Percentiles rank a stretch among this genome's conserved stretches.
These are phyloP conservation scores for Temnothorax unifasciatus DNA, from an alignment of 2,888 invertebrate genomes.

Conservation along the genomic window DNA sequence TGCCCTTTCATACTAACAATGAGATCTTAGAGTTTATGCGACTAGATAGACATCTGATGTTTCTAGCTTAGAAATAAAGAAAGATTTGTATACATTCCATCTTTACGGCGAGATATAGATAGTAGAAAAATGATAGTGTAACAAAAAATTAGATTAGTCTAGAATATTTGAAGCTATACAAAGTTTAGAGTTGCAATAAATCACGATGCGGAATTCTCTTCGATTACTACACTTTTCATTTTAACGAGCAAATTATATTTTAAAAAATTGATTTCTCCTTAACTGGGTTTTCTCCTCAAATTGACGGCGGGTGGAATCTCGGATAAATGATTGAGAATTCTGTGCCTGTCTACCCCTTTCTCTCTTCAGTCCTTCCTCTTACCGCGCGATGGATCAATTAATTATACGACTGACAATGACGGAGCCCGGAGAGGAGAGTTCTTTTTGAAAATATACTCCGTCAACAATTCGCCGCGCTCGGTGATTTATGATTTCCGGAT, in stretches of 20 bases:
- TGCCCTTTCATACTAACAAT: background rate
- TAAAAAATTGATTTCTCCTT: conserved; percentile 36
- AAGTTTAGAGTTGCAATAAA: background rate
- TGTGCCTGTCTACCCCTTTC: background rate
- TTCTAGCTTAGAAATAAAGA: background rate
- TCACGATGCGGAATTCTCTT: background rate
- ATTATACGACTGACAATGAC: conserved; percentile 61
- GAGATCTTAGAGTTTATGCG: background rate
- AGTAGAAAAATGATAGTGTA: background rate
- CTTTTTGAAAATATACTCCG: conserved; percentile 51
- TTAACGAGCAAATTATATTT: conserved; percentile 1
- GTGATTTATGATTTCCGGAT: conserved; percentile 61
- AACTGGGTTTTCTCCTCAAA: conserved; percentile 23
- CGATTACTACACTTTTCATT: background rate
- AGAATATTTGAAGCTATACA: background rate
- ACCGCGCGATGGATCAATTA: conserved; percentile 58
- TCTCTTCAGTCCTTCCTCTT: conserved; percentile 42
- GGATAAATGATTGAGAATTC: conserved; percentile 52
- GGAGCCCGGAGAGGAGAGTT: conserved; percentile 41
- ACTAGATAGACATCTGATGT: background rate
- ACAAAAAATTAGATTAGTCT: background rate
- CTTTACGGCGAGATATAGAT: background rate
- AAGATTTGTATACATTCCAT: background rate
- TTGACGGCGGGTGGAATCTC: conserved; percentile 2
- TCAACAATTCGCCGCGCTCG: conserved; percentile 37